Conservation (phyloP, 2,113 vertebrate species). For the Dicrurus megarhynchus region DNA sequence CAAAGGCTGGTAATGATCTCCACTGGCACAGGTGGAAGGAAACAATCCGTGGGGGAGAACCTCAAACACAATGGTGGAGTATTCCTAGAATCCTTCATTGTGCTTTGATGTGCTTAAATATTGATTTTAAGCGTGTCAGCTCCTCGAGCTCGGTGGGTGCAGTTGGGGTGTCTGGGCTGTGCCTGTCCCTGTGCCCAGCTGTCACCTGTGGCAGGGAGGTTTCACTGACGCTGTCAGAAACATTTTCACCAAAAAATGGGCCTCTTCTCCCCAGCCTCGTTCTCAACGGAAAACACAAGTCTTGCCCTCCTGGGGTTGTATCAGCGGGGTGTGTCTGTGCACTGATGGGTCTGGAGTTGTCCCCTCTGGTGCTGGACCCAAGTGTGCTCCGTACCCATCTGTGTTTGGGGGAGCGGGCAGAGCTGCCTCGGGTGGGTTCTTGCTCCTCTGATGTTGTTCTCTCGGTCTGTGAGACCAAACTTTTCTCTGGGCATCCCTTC, state of each 20-base stretch:
- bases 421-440: rapidly evolving
- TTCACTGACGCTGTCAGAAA: rapidly evolving
- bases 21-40: neutral
- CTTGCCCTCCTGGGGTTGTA: rapidly evolving
- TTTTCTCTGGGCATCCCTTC: neutral
- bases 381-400: rapidly evolving
- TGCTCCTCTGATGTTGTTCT: neutral
- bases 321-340: neutral
- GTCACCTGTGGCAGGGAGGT: rapidly evolving
- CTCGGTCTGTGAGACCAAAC: rapidly evolving
- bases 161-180: neutral
- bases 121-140: neutral
- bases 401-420: neutral
- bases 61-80: neutral
- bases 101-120: neutral
- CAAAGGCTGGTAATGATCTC: neutral
- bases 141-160: neutral
- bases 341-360: rapidly evolving
- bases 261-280: neutral
- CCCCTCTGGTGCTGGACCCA: neutral
- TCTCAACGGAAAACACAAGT: neutral
- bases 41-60: neutral
- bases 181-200: neutral
- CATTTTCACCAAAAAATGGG: neutral
- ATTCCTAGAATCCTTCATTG: neutral